These are phyloP conservation scores for Ceraclea dissimilis DNA, from an alignment of 2,888 invertebrate genomes.

Conservation along the genomic window DNA sequence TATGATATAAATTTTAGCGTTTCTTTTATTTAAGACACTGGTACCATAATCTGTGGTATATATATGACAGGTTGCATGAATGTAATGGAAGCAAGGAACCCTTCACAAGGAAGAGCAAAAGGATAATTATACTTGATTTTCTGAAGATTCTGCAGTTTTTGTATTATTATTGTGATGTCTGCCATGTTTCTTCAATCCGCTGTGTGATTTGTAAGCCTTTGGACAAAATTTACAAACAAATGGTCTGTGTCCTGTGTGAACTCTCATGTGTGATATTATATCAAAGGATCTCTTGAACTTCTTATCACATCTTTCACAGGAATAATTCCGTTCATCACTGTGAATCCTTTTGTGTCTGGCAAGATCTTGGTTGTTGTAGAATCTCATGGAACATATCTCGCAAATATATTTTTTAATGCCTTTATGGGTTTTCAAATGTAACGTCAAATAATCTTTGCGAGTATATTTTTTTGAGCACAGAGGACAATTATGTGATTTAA, in stretches of 20 bases:
- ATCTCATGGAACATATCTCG: constrained; percentile 38
- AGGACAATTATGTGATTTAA: constrained; percentile 34
- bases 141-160: no score
- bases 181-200: constrained; percentile 31
- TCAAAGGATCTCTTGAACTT: constrained; percentile 31
- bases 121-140: no score
- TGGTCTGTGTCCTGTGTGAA: constrained; percentile 30
- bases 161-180: not conserved
- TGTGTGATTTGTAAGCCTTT: constrained; percentile 30
- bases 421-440: constrained; percentile 45
- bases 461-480: constrained; percentile 36
- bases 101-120: no score
- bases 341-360: constrained; percentile 31
- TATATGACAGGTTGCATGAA: no score
- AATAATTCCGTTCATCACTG: constrained; percentile 30
- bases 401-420: constrained; percentile 46
- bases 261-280: constrained; percentile 30
- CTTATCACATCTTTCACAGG: constrained; percentile 29
- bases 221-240: constrained; percentile 29
- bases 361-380: constrained; percentile 31
- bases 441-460: constrained; percentile 37
- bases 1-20: no score
- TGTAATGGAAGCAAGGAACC: no score
- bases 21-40: no score
- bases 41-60: no score